Conservation (phyloP, 2,113 vertebrate species). For the Amblyornis subalaris region DNA sequence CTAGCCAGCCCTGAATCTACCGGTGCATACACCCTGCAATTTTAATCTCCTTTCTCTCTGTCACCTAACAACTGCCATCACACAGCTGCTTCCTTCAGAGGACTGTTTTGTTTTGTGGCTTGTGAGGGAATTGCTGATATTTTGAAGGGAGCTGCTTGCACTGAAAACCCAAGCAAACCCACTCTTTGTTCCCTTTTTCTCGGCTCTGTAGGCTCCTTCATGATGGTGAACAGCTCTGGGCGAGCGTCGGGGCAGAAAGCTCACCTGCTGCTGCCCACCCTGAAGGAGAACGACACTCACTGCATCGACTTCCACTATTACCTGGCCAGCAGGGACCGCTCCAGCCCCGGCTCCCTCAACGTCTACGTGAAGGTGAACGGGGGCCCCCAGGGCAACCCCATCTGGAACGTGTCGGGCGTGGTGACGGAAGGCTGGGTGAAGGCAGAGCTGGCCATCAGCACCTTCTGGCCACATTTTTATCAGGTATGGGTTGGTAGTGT, state of each 20-base stretch:
- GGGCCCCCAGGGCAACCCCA: conserved; percentile 91
- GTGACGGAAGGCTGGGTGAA: conserved; percentile 95
- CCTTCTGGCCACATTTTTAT: conserved; percentile 97
- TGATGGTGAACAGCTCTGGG: conserved; percentile 95
- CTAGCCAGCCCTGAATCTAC: background rate
- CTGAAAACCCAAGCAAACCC: background rate
- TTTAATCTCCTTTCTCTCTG: background rate
- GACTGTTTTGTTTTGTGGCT: background rate
- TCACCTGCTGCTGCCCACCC: conserved; percentile 87
- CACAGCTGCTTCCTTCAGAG: background rate
- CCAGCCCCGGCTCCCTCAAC: conserved; percentile 88
- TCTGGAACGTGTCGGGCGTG: conserved; percentile 90
- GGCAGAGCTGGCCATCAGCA: conserved; percentile 93
- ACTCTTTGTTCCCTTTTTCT: background rate
- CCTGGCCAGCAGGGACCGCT: conserved; percentile 86
- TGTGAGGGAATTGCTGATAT: background rate
- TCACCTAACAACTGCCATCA: background rate
- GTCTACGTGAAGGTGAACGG: conserved; percentile 95
- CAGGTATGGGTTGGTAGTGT: conserved; percentile 74
- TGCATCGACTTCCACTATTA: conserved; percentile 98
- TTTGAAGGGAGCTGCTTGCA: background rate
- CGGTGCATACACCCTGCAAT: background rate
- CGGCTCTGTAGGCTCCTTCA: conserved; percentile 84
- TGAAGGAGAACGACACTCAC: conserved; percentile 96
- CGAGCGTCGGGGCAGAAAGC: conserved; percentile 93